Evolutionary conservation across 2,797 vertebrate genomes (phyloP).

Genomic region (Myotis daubentonii): DNA sequence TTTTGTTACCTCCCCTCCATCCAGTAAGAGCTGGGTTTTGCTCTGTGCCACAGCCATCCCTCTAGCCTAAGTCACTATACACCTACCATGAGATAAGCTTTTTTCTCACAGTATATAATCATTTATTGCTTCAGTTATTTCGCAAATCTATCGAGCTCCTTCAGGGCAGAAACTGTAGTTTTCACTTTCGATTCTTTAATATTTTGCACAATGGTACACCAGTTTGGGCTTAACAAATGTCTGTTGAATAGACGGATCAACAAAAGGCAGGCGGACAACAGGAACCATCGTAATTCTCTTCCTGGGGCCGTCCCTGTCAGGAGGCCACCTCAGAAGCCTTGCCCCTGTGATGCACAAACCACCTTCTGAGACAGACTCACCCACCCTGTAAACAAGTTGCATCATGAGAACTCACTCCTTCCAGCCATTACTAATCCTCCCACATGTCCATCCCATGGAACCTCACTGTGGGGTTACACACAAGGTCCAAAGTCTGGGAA

Average conservation of each 20-base stretch:
- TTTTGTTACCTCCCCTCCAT: background rate
- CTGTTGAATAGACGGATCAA: background rate
- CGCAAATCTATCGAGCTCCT: conserved; percentile 3
- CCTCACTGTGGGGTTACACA: background rate
- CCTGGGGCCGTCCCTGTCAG: background rate
- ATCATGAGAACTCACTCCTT: conserved; percentile 42
- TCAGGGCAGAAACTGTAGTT: background rate
- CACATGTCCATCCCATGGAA: background rate
- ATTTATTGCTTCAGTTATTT: background rate
- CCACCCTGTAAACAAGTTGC: conserved; percentile 6
- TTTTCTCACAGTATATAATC: background rate
- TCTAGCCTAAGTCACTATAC: background rate
- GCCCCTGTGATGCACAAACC: background rate
- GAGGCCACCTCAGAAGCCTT: background rate
- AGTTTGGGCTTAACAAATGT: background rate
- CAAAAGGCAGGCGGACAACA: background rate
- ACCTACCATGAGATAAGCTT: background rate
- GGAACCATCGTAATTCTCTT: background rate
- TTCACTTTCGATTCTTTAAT: background rate
- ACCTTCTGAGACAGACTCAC: background rate
- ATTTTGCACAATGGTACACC: background rate
- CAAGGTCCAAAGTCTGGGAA: background rate
- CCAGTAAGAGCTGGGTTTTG: background rate
- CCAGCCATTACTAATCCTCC: conserved; percentile 46
- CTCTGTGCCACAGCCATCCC: background rate